These are phyloP conservation scores for Rhizoglyphus robini DNA, from an alignment of 1,140 invertebrate genomes.

Conservation along the genomic window DNA sequence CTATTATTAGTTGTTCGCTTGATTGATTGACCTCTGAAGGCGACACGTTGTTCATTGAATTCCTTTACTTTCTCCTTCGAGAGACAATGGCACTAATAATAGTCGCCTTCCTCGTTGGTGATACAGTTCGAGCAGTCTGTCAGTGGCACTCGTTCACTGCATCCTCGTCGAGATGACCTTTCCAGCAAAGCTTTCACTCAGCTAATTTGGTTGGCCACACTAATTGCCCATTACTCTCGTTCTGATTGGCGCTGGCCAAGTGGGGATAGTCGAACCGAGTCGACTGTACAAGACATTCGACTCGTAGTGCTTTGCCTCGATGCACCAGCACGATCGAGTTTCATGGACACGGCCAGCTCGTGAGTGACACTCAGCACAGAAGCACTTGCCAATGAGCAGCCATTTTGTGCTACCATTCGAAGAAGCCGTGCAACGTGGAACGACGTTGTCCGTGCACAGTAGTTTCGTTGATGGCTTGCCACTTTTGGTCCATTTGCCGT, in stretches of 20 bases:
- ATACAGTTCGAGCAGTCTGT: slow-evolving; percentile 6
- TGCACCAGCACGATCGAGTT: no score
- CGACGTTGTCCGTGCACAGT: no score
- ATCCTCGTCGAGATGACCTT: not conserved
- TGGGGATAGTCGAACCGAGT: no score
- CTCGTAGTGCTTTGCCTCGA: no score
- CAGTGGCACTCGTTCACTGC: not conserved
- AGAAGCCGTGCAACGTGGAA: no score
- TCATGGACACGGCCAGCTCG: no score
- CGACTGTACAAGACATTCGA: no score
- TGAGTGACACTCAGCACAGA: no score
- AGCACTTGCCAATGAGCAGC: no score
- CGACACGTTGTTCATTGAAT: not conserved
- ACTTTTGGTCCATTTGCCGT: no score
- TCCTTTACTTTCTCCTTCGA: not conserved
- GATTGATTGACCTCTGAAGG: slow-evolving; percentile 14
- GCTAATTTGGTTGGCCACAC: not conserved
- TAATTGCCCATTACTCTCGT: slow-evolving; percentile 4
- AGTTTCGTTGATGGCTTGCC: no score
- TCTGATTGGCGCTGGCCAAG: not conserved
- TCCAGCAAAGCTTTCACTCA: not conserved
- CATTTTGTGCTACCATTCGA: no score
- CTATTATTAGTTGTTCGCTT: slow-evolving; percentile 2
- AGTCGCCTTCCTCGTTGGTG: not conserved
- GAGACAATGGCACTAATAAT: not conserved